These are phyloP conservation scores for Pharmacophagus antenor DNA, from an alignment of 2,888 invertebrate species.

Conservation along the genomic window DNA sequence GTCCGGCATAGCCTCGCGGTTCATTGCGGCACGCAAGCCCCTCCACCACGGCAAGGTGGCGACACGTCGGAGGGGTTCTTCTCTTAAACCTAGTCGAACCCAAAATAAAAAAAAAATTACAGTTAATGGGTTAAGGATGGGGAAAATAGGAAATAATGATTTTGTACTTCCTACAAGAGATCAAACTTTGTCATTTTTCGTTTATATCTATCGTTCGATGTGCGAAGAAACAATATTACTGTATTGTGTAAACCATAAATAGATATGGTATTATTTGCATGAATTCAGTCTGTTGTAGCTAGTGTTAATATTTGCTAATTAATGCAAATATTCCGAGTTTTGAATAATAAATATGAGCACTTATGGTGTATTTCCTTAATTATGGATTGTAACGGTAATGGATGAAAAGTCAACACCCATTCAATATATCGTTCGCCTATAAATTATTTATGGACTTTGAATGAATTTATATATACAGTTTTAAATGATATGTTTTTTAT, in stretches of 20 bases:
- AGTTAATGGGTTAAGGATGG: not conserved
- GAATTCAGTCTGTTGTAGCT: not conserved
- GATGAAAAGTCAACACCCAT: conserved; percentile 17
- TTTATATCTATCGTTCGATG: no score
- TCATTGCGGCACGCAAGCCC: no score
- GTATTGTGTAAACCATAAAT: not conserved
- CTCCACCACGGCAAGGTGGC: no score
- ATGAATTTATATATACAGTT: not conserved
- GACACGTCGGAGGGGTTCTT: no score
- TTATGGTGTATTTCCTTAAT: conserved; percentile 9
- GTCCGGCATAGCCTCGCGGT: no score
- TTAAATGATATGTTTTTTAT: not conserved
- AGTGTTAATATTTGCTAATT: conserved; percentile 16
- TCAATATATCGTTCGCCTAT: not conserved
- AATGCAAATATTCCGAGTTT: conserved; percentile 9
- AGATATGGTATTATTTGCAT: conserved; percentile 5
- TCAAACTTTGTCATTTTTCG: no score
- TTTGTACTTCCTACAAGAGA: no score
- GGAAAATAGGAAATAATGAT: no score
- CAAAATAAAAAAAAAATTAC: not conserved
- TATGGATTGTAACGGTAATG: conserved; percentile 18
- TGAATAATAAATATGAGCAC: conserved; percentile 21
- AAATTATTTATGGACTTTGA: not conserved
- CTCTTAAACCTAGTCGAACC: not conserved
- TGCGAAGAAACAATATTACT: no score